Percentiles rank a stretch among this genome's conserved stretches.
phyloP scores from a whole-genome alignment of 2,113 vertebrate species.

The Dermatemys mawii region DNA sequence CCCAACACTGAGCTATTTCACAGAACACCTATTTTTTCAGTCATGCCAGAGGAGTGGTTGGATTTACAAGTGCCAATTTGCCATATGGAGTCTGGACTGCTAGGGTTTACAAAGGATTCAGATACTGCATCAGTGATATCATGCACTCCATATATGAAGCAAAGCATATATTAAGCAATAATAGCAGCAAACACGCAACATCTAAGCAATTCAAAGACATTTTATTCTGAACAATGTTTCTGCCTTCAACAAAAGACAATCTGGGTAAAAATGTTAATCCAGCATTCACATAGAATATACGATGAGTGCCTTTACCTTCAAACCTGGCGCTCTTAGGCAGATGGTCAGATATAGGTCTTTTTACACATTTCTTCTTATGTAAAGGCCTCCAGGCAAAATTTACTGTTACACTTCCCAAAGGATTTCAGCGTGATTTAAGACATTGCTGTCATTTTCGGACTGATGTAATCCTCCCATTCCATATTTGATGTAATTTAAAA shows the following conservation, averaged over 20 bases:
- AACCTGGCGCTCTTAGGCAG: not conserved
- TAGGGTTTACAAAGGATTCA: not conserved
- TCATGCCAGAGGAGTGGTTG: not conserved
- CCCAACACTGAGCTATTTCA: not conserved
- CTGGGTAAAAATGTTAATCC: not conserved
- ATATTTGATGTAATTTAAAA: not conserved
- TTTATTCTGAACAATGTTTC: not conserved
- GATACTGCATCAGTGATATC: not conserved
- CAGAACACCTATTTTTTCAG: not conserved
- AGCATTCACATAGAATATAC: not conserved
- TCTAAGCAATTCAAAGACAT: not conserved
- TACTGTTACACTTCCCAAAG: not conserved
- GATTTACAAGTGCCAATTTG: constrained; percentile 4
- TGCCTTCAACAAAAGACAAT: not conserved
- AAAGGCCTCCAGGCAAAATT: not conserved
- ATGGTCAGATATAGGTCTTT: not conserved
- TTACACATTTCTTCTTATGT: not conserved
- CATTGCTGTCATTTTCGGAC: not conserved
- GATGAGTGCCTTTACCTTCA: not conserved
- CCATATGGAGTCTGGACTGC: not conserved
- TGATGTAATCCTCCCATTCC: not conserved
- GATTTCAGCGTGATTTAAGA: not conserved
- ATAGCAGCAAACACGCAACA: not conserved
- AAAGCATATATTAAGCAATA: not conserved
- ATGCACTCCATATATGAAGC: not conserved